Conservation (phyloP, 2,113 vertebrate species). For the Actenoides lindsayi region DNA sequence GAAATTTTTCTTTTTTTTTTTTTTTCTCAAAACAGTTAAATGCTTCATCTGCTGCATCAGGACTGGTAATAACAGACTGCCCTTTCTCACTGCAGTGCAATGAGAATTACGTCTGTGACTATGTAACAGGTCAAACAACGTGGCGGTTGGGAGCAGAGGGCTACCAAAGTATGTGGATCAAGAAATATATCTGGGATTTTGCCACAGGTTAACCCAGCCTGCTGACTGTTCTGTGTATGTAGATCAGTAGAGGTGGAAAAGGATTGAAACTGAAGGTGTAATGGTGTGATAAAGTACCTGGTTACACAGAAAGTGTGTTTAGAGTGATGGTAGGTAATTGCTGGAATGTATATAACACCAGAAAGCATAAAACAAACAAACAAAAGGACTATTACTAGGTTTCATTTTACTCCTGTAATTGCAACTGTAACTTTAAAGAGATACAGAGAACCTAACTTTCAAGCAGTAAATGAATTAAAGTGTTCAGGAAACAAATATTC, state of each 20-base stretch:
- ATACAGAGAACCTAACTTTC: neutral
- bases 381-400: rapidly evolving
- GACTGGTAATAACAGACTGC: neutral
- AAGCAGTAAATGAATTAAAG: neutral
- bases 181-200: neutral
- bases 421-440: neutral
- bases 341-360: neutral
- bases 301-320: neutral
- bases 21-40: neutral
- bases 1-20: neutral
- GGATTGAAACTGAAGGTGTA: neutral
- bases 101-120: neutral
- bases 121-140: neutral
- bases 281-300: neutral
- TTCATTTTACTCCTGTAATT: neutral
- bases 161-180: neutral
- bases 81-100: neutral
- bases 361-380: neutral
- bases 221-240: neutral
- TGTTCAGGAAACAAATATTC: neutral
- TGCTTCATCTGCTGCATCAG: neutral
- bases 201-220: neutral
- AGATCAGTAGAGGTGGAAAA: neutral
- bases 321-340: neutral
- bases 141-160: neutral